Base-by-base conservation (phyloP, 2,888 invertebrate genomes). In the Drosophila mayaguana region DNA sequence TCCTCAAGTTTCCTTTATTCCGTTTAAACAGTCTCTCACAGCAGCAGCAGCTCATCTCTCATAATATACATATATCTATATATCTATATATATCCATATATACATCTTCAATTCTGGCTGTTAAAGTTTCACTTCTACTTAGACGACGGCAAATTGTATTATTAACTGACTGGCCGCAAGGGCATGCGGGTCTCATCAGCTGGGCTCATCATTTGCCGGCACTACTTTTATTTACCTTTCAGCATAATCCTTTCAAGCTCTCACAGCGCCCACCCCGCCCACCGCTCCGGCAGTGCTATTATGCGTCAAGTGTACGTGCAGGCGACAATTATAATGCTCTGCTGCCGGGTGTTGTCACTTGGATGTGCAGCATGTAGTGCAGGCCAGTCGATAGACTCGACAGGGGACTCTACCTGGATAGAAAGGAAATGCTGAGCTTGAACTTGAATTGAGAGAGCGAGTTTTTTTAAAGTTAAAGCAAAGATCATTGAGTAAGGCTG, bases 151-250 rank as follows among this genome's bases (percentile, higher is more conserved):
- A 74, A 74, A 63, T 53, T 43, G 62, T 56, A 63, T 74, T 78
- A 73, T 66, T 73, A 66, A 63, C 63, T 40, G 66, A 67, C 40
- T 66, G 42, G 61, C 45, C 73, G 51, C 50, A 28, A 84, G 82
- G 50, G 80, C 61, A 74, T 74, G 28, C n/a, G 51, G 36, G 56
- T 53, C 72, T 59, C 81, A 69, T 78, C 78, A 74, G 60, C 43
- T 61, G 48, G 63, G 75, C 42, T 78, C 68, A 75, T 78, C 75
- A 75, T 75, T 75, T 75, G 61, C 75, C 59, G 34, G 63, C 56
- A 54, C 45, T 59, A 63, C 48, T 72, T 76, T 64, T 66, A 81
- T 89, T 80, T 79, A 88, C 79, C 79, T 86, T 76, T 78, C 88
- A 75, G 59, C 71, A 76, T 73, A 83, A 89, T 85, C 79, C 81